Evolutionary conservation across 23 tunicate genomes (phyloP).

Genomic region (Phallusia fumigata): DNA sequence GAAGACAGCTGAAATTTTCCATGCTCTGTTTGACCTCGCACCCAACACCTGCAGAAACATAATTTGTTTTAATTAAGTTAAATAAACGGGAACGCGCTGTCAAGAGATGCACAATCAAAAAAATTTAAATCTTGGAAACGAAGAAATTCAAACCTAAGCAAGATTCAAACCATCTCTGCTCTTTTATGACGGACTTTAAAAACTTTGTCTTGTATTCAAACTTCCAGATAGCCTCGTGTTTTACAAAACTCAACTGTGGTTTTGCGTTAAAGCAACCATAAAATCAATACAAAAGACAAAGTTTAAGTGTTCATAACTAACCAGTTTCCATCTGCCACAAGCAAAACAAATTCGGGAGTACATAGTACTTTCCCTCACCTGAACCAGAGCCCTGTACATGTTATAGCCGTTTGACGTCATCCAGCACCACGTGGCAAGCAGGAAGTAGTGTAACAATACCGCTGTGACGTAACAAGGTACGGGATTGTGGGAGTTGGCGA

Average conservation of each 20-base stretch:
- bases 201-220: too few species aligned
- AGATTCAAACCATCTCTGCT: too few species aligned
- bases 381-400: conserved; percentile 8
- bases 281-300: too few species aligned
- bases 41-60: not conserved
- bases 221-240: too few species aligned
- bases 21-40: not conserved
- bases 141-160: too few species aligned
- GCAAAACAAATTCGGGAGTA: not conserved
- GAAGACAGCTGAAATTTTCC: not conserved
- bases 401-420: not conserved
- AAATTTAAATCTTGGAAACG: too few species aligned
- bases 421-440: not conserved
- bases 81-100: too few species aligned
- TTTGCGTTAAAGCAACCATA: too few species aligned
- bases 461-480: not conserved
- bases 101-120: too few species aligned
- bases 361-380: not conserved
- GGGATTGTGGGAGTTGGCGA: not conserved
- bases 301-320: too few species aligned
- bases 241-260: too few species aligned
- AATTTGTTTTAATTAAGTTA: not conserved
- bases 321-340: not conserved
- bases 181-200: too few species aligned
- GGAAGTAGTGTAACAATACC: not conserved